Evolutionary conservation across 2,888 invertebrate genomes (phyloP), one percentile per base, ranked within the genome.

Genomic region (Romanomermis culicivorax): DNA sequence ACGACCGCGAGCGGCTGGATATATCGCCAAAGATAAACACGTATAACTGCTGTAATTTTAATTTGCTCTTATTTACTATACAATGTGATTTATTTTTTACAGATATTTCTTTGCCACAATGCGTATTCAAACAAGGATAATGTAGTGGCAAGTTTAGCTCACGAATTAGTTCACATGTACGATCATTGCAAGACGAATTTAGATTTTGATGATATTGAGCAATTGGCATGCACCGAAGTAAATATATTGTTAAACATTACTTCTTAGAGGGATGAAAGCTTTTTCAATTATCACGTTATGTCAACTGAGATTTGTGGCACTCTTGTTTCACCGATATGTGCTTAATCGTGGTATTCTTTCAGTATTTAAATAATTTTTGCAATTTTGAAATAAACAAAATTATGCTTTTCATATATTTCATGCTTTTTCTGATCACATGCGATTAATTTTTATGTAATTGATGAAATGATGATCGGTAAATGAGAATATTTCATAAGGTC

Each of bases 151-250:
- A 36, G 36, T 36, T 36, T 36, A 36, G 36, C 36, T 36, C 36
- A 56, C 55, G 56, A 56, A 50, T 26, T 56, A 26, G 25, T 56
- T 14, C 56, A 56, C 23, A 56, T 56, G 56, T 56, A 24, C 42
- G 56, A 56, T 30, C 29, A 47, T 20, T 56, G 56, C 30, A n/a
- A 53, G 26, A 25, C 47, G 30, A 26, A 56, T 20, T 2, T 56
- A 4, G 56, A 56, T 47, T 56, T 56, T 27, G 24, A 11, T 17
- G 54, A 56, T 24, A n/a, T 56, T 2, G 25, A 48, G 7, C 56
- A 56, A 17, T n/a, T 56, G n/a, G 56, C 56, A 11, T 56, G 56
- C 55, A 56, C 56, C 4, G 56, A 56, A 36, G 55, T 56, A 27
- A 51, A 27, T 23, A 11, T 7, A 47, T 42, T 42, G 42, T 11